phyloP scores from a whole-genome alignment of 2,113 vertebrate genomes.

The Ictalurus punctatus region DNA sequence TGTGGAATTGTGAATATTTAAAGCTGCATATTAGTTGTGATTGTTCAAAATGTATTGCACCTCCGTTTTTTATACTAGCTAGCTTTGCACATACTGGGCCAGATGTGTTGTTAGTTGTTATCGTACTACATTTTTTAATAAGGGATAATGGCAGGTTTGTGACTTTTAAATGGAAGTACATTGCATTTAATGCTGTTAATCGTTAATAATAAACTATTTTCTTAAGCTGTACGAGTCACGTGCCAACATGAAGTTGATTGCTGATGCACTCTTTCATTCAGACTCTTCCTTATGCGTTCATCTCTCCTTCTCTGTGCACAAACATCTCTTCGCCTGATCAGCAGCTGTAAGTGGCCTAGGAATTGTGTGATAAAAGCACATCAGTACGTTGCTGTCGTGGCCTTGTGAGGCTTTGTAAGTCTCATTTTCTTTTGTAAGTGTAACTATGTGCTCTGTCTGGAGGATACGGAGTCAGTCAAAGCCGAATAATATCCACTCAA shows the following conservation, averaged over 20 bases:
- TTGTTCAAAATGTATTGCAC: background rate
- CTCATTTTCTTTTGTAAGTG: conserved; percentile 1
- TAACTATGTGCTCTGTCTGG: background rate
- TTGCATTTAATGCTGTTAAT: conserved; percentile 9
- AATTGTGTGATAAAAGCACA: background rate
- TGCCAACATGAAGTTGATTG: background rate
- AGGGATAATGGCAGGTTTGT: background rate
- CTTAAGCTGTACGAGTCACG: conserved; percentile 13
- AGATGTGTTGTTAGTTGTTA: background rate
- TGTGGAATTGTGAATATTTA: background rate
- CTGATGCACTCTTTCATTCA: background rate
- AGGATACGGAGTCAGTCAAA: conserved; percentile 2
- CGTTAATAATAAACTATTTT: background rate
- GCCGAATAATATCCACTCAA: conserved; percentile 3
- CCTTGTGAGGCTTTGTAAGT: conserved; percentile 5
- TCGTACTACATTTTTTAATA: background rate
- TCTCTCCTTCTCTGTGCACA: background rate
- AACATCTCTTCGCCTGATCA: background rate
- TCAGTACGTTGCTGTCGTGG: conserved; percentile 15
- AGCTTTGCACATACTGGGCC: background rate
- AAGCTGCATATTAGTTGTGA: background rate
- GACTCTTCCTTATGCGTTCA: background rate
- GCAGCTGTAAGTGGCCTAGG: background rate
- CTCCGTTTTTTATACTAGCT: background rate
- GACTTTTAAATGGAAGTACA: background rate